A percentile compares a stretch with the other conserved stretches of the same genome.
Evolutionary conservation across 2,797 vertebrate species (phyloP).

Genomic region (Podarcis lilfordi): DNA sequence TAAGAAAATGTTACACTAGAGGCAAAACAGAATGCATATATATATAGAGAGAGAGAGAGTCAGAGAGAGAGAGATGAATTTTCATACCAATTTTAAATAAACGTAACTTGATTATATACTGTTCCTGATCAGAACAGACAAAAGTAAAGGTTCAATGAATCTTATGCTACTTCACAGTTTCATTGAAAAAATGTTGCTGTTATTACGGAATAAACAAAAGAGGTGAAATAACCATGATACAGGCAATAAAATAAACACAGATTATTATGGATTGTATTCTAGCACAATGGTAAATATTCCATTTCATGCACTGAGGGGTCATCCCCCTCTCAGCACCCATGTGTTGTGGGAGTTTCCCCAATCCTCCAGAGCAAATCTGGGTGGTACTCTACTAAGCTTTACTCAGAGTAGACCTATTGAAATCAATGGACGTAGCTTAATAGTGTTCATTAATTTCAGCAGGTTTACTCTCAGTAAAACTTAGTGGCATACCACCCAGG

Average conservation of each 20-base stretch:
- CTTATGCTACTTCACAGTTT: not conserved
- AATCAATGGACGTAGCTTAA: too few relatives aligned
- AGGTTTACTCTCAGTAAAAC: too few relatives aligned
- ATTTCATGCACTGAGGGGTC: too few relatives aligned
- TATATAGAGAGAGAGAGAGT: not conserved
- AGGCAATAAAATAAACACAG: not conserved
- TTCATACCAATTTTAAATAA: not conserved
- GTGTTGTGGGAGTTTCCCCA: too few relatives aligned
- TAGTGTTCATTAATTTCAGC: too few relatives aligned
- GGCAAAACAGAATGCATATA: not conserved
- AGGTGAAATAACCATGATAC: not conserved
- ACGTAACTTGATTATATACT: not conserved
- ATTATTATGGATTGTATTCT: too few relatives aligned
- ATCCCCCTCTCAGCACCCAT: too few relatives aligned
- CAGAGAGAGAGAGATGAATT: not conserved
- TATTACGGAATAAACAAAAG: not conserved
- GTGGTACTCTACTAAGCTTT: too few relatives aligned
- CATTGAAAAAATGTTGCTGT: not conserved
- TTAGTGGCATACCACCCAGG: too few relatives aligned
- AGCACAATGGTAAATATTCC: too few relatives aligned
- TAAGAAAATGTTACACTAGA: not conserved
- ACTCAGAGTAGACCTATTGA: too few relatives aligned
- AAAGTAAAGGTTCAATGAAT: not conserved
- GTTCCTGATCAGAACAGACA: not conserved
- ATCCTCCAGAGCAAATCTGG: too few relatives aligned